Base-by-base conservation (phyloP, 2,113 vertebrate genomes). In the Rhinolophus ferrumequinum region DNA sequence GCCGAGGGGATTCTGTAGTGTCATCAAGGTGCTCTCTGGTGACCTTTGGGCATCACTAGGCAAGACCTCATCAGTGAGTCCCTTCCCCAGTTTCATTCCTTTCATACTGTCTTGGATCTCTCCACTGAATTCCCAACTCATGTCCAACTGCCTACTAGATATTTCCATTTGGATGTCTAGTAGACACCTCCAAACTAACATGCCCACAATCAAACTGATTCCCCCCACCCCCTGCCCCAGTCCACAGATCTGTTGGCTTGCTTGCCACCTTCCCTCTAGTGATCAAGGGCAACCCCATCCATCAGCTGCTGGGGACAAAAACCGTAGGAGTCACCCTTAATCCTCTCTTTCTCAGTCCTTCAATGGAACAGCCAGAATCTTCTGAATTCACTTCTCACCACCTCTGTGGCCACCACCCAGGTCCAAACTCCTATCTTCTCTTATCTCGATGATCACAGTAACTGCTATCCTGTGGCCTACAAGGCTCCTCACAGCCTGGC, bases 131-230 rank as follows among this genome's bases (percentile, higher is more conserved):
- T 84, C 33, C 73, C 52, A 35, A 18, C 24, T 33, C 6, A 21
- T 28, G 47, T n/a, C 24, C 24, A 50, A 33, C 44, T 70, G 28
- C 35, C 87, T 13, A 4, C 1, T 16, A 38, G 60, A 6, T 38
- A 21, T 8, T 15, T 47, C 79, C 58, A 16, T 0, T 3, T 30
- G 30, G 66, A 33, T 66, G 60, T 56, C 54, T 60, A 62, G 33
- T 13, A 58, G 72, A 56, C 6, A n/a, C 72, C 72, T 70, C 24
- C 4, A 8, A 44, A 56, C 21, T 38, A 33, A 54, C 35, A 24
- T 1, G 35, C 8, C 11, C 41, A 47, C 21, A 47, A 9, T 3
- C 38, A 16, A 2, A 38, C 6, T 5, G 60, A 41, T 5, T 7
- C 41, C 41, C 47, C 47, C 47, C 10, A 12, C 12, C 75, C 14